Evolutionary conservation across 2,797 vertebrate genomes (phyloP).

Genomic region (Tiaroga cobitis): DNA sequence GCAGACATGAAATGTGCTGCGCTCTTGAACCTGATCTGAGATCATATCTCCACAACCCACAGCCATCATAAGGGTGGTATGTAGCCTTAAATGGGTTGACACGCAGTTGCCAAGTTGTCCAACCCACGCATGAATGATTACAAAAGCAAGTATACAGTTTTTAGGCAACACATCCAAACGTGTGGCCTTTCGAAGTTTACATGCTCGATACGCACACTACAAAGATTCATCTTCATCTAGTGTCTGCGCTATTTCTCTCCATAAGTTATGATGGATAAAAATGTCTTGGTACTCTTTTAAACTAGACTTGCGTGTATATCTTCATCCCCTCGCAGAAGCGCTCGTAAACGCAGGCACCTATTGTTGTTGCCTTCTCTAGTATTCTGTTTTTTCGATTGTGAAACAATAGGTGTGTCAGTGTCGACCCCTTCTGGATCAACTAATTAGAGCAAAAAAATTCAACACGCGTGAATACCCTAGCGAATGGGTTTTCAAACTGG

Average conservation of each 20-base stretch:
- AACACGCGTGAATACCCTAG: not conserved
- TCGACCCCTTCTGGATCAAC: not conserved
- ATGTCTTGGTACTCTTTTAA: not conserved
- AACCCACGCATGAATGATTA: not conserved
- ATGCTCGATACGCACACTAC: not conserved
- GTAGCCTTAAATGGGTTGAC: conserved; percentile 52
- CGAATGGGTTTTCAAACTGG: no score
- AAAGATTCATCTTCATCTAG: not conserved
- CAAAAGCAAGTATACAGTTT: not conserved
- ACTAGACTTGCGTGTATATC: not conserved
- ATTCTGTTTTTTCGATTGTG: no score
- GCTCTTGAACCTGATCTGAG: conserved; percentile 39
- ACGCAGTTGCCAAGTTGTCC: conserved; percentile 12
- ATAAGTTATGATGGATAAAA: not conserved
- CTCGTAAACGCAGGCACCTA: not conserved
- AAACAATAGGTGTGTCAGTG: not conserved
- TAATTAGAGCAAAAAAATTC: not conserved
- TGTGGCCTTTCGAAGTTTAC: not conserved
- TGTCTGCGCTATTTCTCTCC: not conserved
- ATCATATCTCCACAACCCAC: conserved; percentile 46
- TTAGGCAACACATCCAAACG: not conserved
- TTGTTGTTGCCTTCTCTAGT: not conserved
- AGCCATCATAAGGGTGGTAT: conserved; percentile 40
- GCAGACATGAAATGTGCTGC: conserved; percentile 48
- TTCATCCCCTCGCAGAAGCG: not conserved